Evolutionary conservation across 1,140 invertebrate species (phyloP).

Genomic region (Musca vetustissima): DNA sequence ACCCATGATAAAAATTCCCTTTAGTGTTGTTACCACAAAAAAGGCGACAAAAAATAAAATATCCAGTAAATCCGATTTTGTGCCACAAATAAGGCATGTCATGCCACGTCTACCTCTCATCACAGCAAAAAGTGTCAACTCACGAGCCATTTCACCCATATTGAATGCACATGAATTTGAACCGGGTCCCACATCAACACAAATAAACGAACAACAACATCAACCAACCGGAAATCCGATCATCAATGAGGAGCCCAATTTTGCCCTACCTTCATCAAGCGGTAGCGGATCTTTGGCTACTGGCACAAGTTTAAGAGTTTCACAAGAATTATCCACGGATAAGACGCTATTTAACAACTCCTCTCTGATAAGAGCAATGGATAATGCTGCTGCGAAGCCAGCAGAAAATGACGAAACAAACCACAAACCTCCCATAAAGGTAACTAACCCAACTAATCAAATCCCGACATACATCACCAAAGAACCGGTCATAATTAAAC

Average conservation of each 20-base stretch:
- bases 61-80: background rate
- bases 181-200: background rate
- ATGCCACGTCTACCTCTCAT: background rate
- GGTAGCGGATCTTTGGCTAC: too few relatives aligned
- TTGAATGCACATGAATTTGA: too few relatives aligned
- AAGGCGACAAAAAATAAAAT: too few relatives aligned
- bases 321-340: slow-evolving; percentile 12
- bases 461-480: background rate
- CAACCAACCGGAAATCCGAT: background rate
- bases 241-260: background rate
- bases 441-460: background rate
- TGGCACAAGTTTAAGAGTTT: background rate
- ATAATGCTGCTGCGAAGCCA: background rate
- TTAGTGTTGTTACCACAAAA: too few relatives aligned
- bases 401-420: background rate
- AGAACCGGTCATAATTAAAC: background rate
- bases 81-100: background rate
- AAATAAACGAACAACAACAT: background rate
- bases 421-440: background rate
- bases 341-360: slow-evolving; percentile 9
- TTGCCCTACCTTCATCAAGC: background rate
- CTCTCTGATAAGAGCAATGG: background rate
- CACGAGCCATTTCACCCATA: too few relatives aligned
- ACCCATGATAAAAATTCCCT: too few relatives aligned
- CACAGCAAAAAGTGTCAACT: too few relatives aligned